Conservation (phyloP, 1,140 invertebrate species). For the Geopemphigus sp. region DNA sequence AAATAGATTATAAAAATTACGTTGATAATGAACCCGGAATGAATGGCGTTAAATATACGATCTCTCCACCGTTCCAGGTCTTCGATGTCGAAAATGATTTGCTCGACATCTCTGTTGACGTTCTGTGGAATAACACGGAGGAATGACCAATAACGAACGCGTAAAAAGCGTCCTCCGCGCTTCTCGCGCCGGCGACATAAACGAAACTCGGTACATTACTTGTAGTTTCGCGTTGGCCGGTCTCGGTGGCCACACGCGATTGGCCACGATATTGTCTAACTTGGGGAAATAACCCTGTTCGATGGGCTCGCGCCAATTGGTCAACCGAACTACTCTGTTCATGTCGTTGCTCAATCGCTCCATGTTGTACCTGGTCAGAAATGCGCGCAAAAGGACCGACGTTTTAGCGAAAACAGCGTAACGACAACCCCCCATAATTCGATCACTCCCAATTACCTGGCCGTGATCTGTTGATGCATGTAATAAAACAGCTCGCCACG, state of each 20-base stretch:
- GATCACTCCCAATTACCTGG: no score
- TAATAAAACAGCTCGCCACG: slow-evolving; percentile 76
- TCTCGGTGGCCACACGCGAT: slow-evolving; percentile 65
- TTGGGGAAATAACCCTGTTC: slow-evolving; percentile 72
- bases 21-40: slow-evolving; percentile 61
- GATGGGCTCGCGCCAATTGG: slow-evolving; percentile 65
- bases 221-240: slow-evolving; percentile 61
- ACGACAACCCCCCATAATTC: no score
- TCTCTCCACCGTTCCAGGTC: slow-evolving; percentile 73
- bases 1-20: neutral
- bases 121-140: slow-evolving; percentile 56
- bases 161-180: no score
- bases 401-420: no score
- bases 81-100: slow-evolving; percentile 65
- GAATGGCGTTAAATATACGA: slow-evolving; percentile 71
- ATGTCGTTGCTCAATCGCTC: slow-evolving; percentile 68
- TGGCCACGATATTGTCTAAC: slow-evolving; percentile 66
- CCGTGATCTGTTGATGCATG: slow-evolving; percentile 70
- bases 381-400: no score
- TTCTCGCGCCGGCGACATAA: no score
- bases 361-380: slow-evolving; percentile 63
- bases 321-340: slow-evolving; percentile 61
- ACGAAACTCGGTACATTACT: slow-evolving; percentile 50
- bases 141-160: no score
- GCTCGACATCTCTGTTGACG: slow-evolving; percentile 66